Evolutionary conservation across 1,140 invertebrate genomes (phyloP), one percentile per base, ranked within the genome.

Genomic region (Pectinophora gossypiella): DNA sequence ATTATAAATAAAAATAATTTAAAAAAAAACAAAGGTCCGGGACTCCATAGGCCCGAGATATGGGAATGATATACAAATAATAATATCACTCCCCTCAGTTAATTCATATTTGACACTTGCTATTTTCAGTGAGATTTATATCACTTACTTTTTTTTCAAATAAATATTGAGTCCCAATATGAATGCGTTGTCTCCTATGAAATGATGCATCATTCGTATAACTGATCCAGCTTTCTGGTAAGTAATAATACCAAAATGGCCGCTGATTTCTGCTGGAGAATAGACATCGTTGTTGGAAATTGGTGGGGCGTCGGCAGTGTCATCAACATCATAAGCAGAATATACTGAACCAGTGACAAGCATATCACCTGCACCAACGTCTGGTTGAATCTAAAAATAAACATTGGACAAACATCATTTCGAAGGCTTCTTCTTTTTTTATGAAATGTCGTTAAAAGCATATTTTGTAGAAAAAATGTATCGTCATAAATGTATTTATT

Each of bases 151-250:
- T 45, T 70, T 60, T 2, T 58, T 70, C 0, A 93, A 69, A 62
- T 93, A 93, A 3, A 68, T 42, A 23, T 87, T 84, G n/a, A 94
- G 68, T 5, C 92, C 93, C 48, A 74, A 74, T 64, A 87, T 83
- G 67, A 95, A 95, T 2, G 89, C 89, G 0, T 88, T 81, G 45
- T 91, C 79, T 3, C 93, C 92, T 15, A 96, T 78, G 35, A 93
- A 90, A 65, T 93, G 89, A 53, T 92, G 88, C 68, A 95, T 91
- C 95, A 96, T 96, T 42, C 94, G 84, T 12, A 96, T 91, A 5
- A 96, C 87, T 1, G 91, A 89, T 3, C 90, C 93, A 36, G 89
- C 91, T 76, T 93, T 93, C 51, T 89, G 89, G 54, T 93, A 93
- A 0, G 90, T 89, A 15, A 92, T 89, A 7, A 79, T 85, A 44